Percentiles rank a stretch among this genome's conserved stretches.
Conservation (phyloP, 2,888 invertebrate species). For the Spialia ferax region DNA sequence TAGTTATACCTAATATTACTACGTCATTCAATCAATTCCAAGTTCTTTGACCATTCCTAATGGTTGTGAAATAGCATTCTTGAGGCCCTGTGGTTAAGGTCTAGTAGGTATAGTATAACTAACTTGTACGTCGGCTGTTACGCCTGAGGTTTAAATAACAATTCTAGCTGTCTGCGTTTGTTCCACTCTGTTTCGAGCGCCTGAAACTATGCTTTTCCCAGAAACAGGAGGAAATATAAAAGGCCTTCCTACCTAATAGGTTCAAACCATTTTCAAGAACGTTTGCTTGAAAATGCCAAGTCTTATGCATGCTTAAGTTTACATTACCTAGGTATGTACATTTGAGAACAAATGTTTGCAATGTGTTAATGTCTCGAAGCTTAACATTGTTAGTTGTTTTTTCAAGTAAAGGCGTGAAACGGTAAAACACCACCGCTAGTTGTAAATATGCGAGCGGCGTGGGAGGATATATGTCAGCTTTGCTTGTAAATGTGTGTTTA, state of each 20-base stretch:
- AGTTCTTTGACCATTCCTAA: background rate
- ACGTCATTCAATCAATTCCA: background rate
- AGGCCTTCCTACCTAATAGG: constrained; percentile 2
- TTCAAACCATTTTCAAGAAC: constrained; percentile 17
- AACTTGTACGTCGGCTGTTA: constrained; percentile 32
- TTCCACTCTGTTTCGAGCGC: constrained; percentile 37
- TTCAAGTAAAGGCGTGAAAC: constrained; percentile 19
- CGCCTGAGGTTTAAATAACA: constrained; percentile 37
- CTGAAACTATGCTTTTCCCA: constrained; percentile 33
- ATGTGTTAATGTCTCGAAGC: constrained; percentile 9
- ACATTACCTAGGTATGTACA: background rate
- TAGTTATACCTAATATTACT: no score
- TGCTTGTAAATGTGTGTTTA: constrained; percentile 75
- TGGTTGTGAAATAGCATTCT: background rate
- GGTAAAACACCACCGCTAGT: constrained; percentile 41
- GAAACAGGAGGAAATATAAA: constrained; percentile 26
- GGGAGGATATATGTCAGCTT: constrained; percentile 58
- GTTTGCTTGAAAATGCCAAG: constrained; percentile 5
- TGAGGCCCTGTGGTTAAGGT: background rate
- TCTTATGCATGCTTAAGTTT: background rate
- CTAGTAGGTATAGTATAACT: background rate
- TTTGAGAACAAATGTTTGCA: background rate
- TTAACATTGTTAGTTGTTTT: constrained; percentile 1
- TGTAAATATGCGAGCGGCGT: constrained; percentile 53
- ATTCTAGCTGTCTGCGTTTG: constrained; percentile 30